Base-by-base conservation (phyloP, 2,113 vertebrate species). In the Chaetops frenatus region DNA sequence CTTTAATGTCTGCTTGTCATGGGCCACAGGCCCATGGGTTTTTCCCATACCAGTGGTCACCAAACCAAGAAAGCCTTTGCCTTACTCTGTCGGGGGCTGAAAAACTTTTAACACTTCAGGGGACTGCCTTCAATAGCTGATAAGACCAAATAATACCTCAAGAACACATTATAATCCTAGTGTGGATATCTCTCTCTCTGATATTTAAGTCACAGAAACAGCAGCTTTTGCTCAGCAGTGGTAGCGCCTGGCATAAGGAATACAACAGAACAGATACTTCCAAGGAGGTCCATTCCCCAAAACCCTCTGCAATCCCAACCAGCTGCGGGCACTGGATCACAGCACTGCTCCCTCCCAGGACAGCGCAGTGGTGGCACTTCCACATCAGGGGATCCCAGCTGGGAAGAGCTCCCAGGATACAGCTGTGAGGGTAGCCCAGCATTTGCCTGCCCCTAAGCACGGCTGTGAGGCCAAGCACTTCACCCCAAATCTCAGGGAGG, bases 401-500 rank as follows among this genome's bases (percentile, higher is more conserved):
- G 78, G 77, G 50, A 56, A 38, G 21, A 0, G 3, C 61, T n/a
- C 14, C 66, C 6, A 4, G 57, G 56, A 44, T 0, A 7, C 0
- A 11, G 50, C 24, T 11, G 35, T 1, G 53, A n/a, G 57, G 18
- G n/a, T 0, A 6, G 57, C 48, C 21, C 23, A 28, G 50, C 71
- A 35, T 1, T 0, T 6, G 3, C n/a, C 38, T 31, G 44, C 11
- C 66, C 24, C 9, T 10, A 24, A 29, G 73, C 74, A 36, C 0
- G 1, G 38, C 6, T 6, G 22, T 13, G 7, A 50, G 42, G 66
- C 38, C 57, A 25, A 35, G 40, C 10, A 0, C 24, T 14, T 25
- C 40, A 36, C 8, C 53, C 42, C 5, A 0, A 36, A 4, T 4
- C 2, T n/a, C 7, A 38, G 58, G 42, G 27, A 24, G 60, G 29